A percentile compares a stretch with the other conserved stretches of the same genome.
Evolutionary conservation across 2,888 invertebrate species (phyloP).

Genomic region (Diarsia dahlii): DNA sequence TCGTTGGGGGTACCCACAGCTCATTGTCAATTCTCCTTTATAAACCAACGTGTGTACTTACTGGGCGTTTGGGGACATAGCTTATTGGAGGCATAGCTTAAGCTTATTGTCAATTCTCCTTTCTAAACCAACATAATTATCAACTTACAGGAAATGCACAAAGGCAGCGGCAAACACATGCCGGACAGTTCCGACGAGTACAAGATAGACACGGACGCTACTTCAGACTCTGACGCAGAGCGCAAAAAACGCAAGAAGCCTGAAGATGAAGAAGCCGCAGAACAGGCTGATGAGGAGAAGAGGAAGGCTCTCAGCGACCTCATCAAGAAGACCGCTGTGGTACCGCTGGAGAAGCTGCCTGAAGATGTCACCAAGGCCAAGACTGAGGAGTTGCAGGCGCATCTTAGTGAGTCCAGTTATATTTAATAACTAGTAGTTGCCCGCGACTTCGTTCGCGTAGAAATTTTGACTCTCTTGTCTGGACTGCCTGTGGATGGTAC

Average conservation of each 20-base stretch:
- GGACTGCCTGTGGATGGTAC: too few relatives aligned
- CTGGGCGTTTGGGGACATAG: neutral
- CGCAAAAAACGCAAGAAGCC: slow-evolving; percentile 84
- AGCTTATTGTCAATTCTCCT: too few relatives aligned
- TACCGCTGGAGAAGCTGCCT: slow-evolving; percentile 84
- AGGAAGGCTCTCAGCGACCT: slow-evolving; percentile 78
- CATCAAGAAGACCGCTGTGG: slow-evolving; percentile 83
- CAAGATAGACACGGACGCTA: slow-evolving; percentile 80
- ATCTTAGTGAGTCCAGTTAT: slow-evolving; percentile 72
- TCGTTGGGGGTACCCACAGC: neutral
- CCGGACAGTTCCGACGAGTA: slow-evolving; percentile 89
- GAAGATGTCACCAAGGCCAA: slow-evolving; percentile 84
- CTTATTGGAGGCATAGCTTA: too few relatives aligned
- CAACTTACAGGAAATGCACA: slow-evolving; percentile 86
- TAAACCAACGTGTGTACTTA: neutral
- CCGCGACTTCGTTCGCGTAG: too few relatives aligned
- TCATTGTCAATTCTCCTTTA: neutral
- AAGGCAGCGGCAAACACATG: slow-evolving; percentile 90
- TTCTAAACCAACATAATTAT: neutral
- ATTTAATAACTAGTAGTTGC: too few relatives aligned
- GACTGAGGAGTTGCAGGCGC: slow-evolving; percentile 81
- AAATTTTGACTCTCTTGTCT: too few relatives aligned
- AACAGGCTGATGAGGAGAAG: slow-evolving; percentile 69
- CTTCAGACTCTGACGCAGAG: slow-evolving; percentile 77
- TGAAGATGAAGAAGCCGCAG: slow-evolving; percentile 77